Evolutionary conservation across 1,140 invertebrate species (phyloP), one percentile per base, ranked within the genome.

Genomic region (Reticulitermes speratus): DNA sequence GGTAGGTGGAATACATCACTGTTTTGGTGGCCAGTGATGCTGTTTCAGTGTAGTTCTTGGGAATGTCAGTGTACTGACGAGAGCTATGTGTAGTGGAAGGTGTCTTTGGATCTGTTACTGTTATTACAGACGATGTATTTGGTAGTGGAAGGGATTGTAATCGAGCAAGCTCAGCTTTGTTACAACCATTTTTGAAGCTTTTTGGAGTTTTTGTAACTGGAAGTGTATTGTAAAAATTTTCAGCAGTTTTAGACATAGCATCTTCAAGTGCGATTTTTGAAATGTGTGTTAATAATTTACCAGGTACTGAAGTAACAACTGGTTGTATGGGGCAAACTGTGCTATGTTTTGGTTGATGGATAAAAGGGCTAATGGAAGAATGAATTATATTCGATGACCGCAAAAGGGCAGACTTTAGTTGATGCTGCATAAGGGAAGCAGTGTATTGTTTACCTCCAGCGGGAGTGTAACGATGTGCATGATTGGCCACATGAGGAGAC

Each of bases 371-470:
- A 75, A 75, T 75, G 25, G 65, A 75, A 75, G 65, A 75, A 19
- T 75, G 65, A 30, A 75, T 75, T 75, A 75, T 75, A n/a, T 75
- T 75, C n/a, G 65, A 75, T 30, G 65, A 14, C 25, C 7, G 65
- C n/a, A 75, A 75, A 9, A 75, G n/a, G n/a, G 65, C 65, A 75
- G 25, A 75, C 11, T 75, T 75, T 45, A 85, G 45, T n/a, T 59
- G 59, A 55, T 85, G 85, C 16, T 65, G 59, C 44, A 44, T 85
- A n/a, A 85, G 65, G 30, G 86, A 85, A 81, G 83, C 65, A 81
- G 83, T 45, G 84, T 83, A 86, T 87, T 82, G 81, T 87, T 65
- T 86, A 85, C 81, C 84, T 87, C 85, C 85, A 87, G 82, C 75
- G 65, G 65, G 44, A 44, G 85, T 85, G 59, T 85, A 85, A n/a